Base-by-base conservation (phyloP, 2,113 vertebrate genomes). In the Ceyx melanurus region DNA sequence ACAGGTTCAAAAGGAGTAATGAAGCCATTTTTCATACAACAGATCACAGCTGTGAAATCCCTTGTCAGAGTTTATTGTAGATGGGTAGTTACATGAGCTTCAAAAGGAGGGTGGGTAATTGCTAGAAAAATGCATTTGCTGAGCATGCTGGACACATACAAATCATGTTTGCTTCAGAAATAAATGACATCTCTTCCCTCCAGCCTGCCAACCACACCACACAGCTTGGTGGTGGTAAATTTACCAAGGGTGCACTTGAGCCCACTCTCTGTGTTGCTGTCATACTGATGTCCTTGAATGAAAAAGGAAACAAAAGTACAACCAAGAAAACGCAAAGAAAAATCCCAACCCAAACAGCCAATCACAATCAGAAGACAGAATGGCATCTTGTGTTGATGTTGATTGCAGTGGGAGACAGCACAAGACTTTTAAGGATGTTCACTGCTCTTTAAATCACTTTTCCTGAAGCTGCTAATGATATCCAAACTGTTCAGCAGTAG, bases 341-440 rank as follows among this genome's bases (percentile, higher is more conserved):
- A 28, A 0, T 7, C 15, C 16, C 15, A 66, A 33, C 13, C 20
- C 4, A 28, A 13, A 65, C 4, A 75, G 20, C 3, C 15, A 0
- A 15, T 65, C 11, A 13, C 18, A 50, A 72, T 56, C 3, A 71
- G 68, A 60, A 45, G 2, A 25, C 10, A 45, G 16, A 51, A 48
- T 53, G 9, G 19, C 50, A 19, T 62, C 87, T 79, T 85, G 11
- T 1, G 1, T 29, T 82, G 67, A 51, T 57, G 29, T 13, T 88
- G 57, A 75, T 58, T 64, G 20, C 4, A 4, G 25, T 48, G 65
- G 33, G 19, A 90, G 67, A 67, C 7, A 68, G 13, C 45, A 37
- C 11, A 46, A 19, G 7, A 2, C 7, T 68, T 33, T 82, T 64
- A 72, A 79, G 58, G 33, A 46, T 66, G 42, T 71, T 92, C 85